A percentile compares a stretch with the other conserved stretches of the same genome.
These are phyloP conservation scores for Dipodomys merriami DNA, from an alignment of 2,113 vertebrate genomes.

Conservation along the genomic window DNA sequence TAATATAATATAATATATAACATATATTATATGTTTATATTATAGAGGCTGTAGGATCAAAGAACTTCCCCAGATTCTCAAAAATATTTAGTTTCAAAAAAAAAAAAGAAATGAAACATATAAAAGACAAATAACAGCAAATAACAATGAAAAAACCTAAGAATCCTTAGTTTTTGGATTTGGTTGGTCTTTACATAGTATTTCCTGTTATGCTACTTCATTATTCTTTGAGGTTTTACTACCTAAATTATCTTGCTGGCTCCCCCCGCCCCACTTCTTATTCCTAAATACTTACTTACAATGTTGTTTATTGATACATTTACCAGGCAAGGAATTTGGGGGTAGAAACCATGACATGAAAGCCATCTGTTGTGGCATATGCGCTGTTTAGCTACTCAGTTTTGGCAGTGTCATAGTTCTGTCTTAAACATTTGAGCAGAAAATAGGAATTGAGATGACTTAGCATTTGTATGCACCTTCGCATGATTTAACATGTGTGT, in stretches of 20 bases:
- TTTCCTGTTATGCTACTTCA: neutral
- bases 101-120: neutral
- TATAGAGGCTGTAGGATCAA: neutral
- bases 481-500: neutral
- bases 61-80: neutral
- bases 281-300: constrained; percentile 68
- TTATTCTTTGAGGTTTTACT: constrained; percentile 40
- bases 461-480: constrained; percentile 20
- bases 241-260: neutral
- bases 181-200: neutral
- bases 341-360: constrained; percentile 79
- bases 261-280: constrained; percentile 18
- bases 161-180: neutral
- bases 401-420: constrained; percentile 76
- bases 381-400: constrained; percentile 77
- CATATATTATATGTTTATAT: no score
- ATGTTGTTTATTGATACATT: constrained; percentile 79
- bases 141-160: neutral
- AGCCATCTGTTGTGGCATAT: constrained; percentile 84
- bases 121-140: neutral
- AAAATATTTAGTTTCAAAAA: neutral
- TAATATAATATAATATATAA: no score
- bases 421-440: constrained; percentile 75
- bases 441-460: constrained; percentile 67
- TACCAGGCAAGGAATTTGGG: constrained; percentile 75